phyloP scores from a whole-genome alignment of 2,113 vertebrate genomes.

The Anser brachyrhynchus region DNA sequence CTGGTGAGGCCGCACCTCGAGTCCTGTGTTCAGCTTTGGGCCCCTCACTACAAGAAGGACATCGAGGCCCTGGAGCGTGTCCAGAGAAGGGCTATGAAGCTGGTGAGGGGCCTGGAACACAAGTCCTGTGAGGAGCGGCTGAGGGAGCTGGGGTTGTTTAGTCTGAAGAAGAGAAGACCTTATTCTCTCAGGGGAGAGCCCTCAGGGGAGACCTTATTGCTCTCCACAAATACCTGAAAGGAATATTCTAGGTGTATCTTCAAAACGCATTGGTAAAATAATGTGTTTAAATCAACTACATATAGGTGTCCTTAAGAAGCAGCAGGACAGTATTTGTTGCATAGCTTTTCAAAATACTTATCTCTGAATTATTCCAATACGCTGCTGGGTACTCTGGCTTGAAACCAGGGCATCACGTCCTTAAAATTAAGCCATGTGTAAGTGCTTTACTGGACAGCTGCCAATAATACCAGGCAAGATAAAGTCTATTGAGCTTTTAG shows the following conservation, averaged over 20 bases:
- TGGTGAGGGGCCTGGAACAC: too few species aligned
- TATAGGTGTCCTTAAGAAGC: background rate
- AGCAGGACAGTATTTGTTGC: background rate
- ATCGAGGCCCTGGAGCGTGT: too few species aligned
- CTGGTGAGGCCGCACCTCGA: too few species aligned
- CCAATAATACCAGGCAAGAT: conserved; percentile 34
- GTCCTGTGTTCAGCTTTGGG: too few species aligned
- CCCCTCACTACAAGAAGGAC: too few species aligned
- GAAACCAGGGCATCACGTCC: conserved; percentile 10
- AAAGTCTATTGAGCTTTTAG: background rate
- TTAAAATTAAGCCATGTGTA: background rate
- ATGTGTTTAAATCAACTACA: background rate
- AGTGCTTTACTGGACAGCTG: conserved; percentile 36
- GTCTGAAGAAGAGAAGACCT: too few species aligned
- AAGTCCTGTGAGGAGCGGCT: too few species aligned
- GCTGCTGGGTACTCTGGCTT: background rate
- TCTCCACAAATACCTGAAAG: too few species aligned
- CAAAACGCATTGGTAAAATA: background rate
- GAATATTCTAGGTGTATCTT: background rate
- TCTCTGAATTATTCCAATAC: background rate
- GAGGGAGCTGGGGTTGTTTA: too few species aligned
- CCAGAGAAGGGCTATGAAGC: too few species aligned
- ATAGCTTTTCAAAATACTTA: background rate
- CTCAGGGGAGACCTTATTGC: too few species aligned
- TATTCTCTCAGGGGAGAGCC: too few species aligned